A percentile compares a stretch with the other conserved stretches of the same genome.
Conservation (phyloP, 1,140 invertebrate species). For the Caerostris darwini region DNA sequence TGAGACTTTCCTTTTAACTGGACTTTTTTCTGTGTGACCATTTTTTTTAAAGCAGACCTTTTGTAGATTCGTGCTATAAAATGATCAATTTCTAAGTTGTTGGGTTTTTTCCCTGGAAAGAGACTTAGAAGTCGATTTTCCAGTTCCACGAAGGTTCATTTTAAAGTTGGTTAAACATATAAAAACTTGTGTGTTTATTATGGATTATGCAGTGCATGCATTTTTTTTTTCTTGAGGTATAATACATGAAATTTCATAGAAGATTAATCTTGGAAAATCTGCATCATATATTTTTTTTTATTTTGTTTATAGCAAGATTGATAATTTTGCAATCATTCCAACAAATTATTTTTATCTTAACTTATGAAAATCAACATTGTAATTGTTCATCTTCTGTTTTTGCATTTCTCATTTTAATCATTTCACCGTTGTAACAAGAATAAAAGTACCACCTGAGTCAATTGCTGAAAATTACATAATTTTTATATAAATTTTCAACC, state of each 20-base stretch:
- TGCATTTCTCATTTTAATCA: too few species aligned
- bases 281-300: background rate
- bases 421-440: too few species aligned
- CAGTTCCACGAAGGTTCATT: background rate
- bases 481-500: too few species aligned
- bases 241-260: background rate
- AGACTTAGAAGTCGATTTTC: conserved; percentile 5
- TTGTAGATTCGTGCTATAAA: background rate
- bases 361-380: too few species aligned
- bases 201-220: background rate
- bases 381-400: background rate
- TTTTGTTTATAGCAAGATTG: background rate
- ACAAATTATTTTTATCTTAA: background rate
- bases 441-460: too few species aligned
- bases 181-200: background rate
- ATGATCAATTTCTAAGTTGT: background rate
- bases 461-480: too few species aligned
- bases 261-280: background rate
- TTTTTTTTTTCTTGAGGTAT: background rate
- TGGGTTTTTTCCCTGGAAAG: background rate
- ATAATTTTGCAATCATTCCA: background rate
- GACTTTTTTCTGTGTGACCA: background rate
- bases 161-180: background rate
- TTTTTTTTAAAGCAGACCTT: background rate
- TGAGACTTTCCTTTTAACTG: conserved; percentile 27